phyloP scores from a whole-genome alignment of 2,888 invertebrate species.

The Arge pagana region DNA sequence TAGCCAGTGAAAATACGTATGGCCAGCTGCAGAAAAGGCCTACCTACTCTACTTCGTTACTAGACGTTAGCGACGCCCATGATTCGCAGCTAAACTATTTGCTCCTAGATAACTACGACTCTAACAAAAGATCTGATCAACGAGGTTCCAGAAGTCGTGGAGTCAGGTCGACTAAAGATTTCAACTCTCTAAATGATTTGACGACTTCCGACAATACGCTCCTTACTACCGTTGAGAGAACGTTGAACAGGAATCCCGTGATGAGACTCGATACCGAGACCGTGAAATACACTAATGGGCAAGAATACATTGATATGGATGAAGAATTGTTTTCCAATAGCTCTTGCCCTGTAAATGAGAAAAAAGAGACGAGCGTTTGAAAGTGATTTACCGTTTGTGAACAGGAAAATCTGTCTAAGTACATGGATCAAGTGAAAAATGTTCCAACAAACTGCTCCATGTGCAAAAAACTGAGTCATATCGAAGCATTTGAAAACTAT shows the following conservation, averaged over 20 bases:
- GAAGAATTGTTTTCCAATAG: conserved; percentile 34
- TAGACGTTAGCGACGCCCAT: conserved; percentile 33
- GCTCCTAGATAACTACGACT: conserved; percentile 25
- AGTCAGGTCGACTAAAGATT: conserved; percentile 31
- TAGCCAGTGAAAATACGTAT: conserved; percentile 38
- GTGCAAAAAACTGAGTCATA: no score
- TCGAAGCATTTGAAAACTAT: no score
- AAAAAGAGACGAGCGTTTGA: conserved; percentile 54
- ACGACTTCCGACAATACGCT: conserved; percentile 35
- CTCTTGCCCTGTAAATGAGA: conserved; percentile 37
- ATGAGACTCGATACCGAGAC: conserved; percentile 33
- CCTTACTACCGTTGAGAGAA: conserved; percentile 26
- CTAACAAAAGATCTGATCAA: conserved; percentile 1
- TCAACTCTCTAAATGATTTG: conserved; percentile 40
- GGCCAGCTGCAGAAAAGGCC: conserved; percentile 16
- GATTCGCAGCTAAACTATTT: conserved; percentile 29
- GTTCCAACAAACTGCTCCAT: no score
- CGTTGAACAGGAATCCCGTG: conserved; percentile 33
- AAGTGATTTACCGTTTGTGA: conserved; percentile 10
- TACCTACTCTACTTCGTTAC: conserved; percentile 23
- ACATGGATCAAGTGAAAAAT: no score
- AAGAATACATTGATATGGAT: conserved; percentile 27
- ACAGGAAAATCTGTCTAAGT: no score
- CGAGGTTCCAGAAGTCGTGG: conserved; percentile 1
- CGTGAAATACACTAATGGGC: conserved; percentile 29